phyloP scores from a whole-genome alignment of 1,140 invertebrate genomes.

The Oscheius sp. region DNA sequence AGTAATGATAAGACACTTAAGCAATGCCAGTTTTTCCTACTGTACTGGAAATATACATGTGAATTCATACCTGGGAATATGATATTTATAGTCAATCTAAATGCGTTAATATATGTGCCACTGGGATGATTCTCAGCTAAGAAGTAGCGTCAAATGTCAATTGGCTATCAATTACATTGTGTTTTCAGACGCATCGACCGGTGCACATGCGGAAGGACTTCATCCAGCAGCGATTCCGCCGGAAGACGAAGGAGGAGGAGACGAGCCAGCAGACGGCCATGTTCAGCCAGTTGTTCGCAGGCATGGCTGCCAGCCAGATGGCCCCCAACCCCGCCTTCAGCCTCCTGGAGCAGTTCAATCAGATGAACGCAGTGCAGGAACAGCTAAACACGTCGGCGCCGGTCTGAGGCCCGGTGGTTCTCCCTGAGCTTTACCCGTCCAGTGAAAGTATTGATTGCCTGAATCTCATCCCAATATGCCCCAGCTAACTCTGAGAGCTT shows the following conservation, averaged over 20 bases:
- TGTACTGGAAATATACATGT: no score
- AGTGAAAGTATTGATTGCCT: not conserved
- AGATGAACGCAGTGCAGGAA: slow-evolving; percentile 8
- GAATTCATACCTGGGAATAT: no score
- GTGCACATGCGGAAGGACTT: slow-evolving; percentile 58
- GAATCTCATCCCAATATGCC: not conserved
- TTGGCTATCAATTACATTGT: no score
- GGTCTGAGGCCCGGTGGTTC: not conserved
- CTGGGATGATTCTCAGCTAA: no score
- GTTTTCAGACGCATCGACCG: slow-evolving; percentile 57
- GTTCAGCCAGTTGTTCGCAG: not conserved
- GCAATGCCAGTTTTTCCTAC: no score
- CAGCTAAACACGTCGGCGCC: slow-evolving; percentile 4
- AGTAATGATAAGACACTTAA: no score
- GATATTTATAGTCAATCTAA: no score
- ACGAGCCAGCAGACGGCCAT: slow-evolving; percentile 8
- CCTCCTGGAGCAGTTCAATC: slow-evolving; percentile 12
- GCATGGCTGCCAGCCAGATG: slow-evolving; percentile 5
- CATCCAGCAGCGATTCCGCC: slow-evolving; percentile 55
- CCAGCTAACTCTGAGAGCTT: not conserved
- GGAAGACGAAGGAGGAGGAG: slow-evolving; percentile 45
- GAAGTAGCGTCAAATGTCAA: no score
- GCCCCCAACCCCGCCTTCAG: not conserved
- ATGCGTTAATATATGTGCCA: no score
- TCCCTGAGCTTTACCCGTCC: slow-evolving; percentile 5